Evolutionary conservation across 35 echinoderm and acorn worm genomes (phyloP).

Genomic region (Patiria miniata): DNA sequence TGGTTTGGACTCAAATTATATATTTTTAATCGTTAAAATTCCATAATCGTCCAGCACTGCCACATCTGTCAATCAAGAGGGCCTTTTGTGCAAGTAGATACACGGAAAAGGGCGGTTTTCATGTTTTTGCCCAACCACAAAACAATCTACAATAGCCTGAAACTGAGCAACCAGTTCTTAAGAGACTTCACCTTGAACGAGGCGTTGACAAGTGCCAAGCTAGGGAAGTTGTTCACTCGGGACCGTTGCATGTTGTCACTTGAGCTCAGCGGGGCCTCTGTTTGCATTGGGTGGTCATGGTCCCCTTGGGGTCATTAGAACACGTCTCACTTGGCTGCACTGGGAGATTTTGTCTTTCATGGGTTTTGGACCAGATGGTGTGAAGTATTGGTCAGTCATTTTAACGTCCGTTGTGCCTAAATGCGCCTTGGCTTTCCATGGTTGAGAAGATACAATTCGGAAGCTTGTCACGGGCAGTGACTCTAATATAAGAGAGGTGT

Average conservation of each 20-base stretch:
- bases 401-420: too few species aligned
- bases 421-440: too few species aligned
- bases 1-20: too few species aligned
- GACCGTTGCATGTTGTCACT: conserved; percentile 16
- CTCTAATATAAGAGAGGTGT: too few species aligned
- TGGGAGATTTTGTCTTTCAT: too few species aligned
- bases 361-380: too few species aligned
- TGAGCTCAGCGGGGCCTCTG: background rate
- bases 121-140: background rate
- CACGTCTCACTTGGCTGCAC: too few species aligned
- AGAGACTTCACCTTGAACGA: background rate
- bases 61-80: conserved; percentile 1
- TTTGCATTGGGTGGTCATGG: background rate
- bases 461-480: too few species aligned
- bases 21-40: background rate
- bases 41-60: background rate
- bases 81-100: conserved; percentile 23
- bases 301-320: background rate
- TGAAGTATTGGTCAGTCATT: too few species aligned
- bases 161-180: background rate
- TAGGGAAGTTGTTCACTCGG: background rate
- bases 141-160: background rate
- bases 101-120: background rate
- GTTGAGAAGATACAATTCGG: too few species aligned
- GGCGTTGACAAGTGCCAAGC: background rate